Evolutionary conservation across 2,113 vertebrate genomes (phyloP), one percentile per base, ranked within the genome.

Genomic region (Calidris pugnax): DNA sequence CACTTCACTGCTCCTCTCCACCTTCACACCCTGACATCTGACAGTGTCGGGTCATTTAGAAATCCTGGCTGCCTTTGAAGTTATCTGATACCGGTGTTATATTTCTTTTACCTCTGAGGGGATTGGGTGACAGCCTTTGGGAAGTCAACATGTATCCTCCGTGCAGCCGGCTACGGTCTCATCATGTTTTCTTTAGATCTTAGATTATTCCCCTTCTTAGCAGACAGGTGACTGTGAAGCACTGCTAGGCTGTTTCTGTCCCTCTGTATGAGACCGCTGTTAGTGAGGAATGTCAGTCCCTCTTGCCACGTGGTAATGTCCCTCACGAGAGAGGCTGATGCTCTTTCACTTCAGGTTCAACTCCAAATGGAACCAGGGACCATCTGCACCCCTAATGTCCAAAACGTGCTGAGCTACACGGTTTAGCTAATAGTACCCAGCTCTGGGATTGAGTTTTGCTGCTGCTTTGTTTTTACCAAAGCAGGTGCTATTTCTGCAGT

Each of bases 231-330:
- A 41, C 41, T 21, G 7, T 39, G 82, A 90, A 84, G 69, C 35
- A 74, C 17, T 41, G 16, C 47, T 2, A 59, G 59, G 78, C 19
- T 81, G 43, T 45, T 77, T n/a, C 45, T 23, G 20, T 32, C 71
- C 59, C 57, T 48, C 59, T n/a, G 39, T 12, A 55, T 9, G 27
- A 21, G 30, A 68, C 51, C 0, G 0, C 8, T 2, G 1, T 47
- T 30, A 28, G 20, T 39, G 80, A 71, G 43, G 32, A 23, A 23
- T 3, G 5, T 0, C 12, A 60, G 84, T 63, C n/a, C 12, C 7
- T 26, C 41, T 26, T 26, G 37, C 12, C 33, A 28, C 30, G 21
- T 1, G 1, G 6, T 59, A 6, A 6, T 13, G 37, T 6, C 45
- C 50, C 11, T 55, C 48, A 32, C 2, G 12, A 43, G 73, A 59